Evolutionary conservation across 2,888 invertebrate species (phyloP).

Genomic region (Mythimna albipuncta): DNA sequence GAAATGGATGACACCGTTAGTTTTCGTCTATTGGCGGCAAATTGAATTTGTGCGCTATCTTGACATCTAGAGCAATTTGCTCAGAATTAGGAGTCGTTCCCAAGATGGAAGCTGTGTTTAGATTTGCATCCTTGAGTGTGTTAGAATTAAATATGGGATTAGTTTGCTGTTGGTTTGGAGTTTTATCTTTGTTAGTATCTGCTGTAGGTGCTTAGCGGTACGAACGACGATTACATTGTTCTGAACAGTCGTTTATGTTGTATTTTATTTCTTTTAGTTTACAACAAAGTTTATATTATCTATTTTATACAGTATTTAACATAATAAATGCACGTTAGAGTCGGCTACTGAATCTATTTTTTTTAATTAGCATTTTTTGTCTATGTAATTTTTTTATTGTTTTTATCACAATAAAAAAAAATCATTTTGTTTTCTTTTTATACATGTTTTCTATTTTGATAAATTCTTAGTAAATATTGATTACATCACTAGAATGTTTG

Average conservation of each 20-base stretch:
- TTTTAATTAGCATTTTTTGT: no score
- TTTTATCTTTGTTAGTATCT: constrained; percentile 8
- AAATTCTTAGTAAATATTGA: no score
- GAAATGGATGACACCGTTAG: constrained; percentile 49
- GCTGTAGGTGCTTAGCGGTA: not conserved
- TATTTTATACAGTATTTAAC: not conserved
- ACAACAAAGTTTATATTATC: not conserved
- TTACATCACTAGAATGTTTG: no score
- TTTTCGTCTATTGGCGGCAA: constrained; percentile 59
- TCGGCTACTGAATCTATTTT: no score
- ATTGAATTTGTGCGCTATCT: constrained; percentile 59
- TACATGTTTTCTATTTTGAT: no score
- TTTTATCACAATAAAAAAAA: no score
- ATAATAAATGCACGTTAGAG: no score
- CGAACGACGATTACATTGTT: not conserved
- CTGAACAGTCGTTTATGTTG: not conserved
- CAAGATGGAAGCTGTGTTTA: constrained; percentile 39
- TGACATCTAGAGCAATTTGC: constrained; percentile 45
- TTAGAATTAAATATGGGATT: constrained; percentile 40
- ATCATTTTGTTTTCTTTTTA: no score
- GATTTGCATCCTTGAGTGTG: constrained; percentile 40
- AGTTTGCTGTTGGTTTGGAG: constrained; percentile 13
- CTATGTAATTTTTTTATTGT: no score
- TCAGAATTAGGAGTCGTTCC: constrained; percentile 31
- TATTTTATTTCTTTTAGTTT: not conserved